phyloP scores from a whole-genome alignment of 2,888 invertebrate genomes.

The Drosophila robusta region DNA sequence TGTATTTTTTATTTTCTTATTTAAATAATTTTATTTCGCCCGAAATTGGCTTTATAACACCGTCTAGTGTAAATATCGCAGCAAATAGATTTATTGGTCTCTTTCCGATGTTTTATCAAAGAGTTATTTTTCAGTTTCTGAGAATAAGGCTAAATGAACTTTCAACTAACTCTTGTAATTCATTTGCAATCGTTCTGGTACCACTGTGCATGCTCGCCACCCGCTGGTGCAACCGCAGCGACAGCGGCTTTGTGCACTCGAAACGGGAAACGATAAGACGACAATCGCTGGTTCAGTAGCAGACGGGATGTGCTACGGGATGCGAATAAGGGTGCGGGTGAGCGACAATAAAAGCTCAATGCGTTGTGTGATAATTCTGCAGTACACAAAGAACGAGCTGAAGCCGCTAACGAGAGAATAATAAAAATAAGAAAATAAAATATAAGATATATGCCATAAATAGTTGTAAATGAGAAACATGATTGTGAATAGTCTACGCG shows the following conservation, averaged over 20 bases:
- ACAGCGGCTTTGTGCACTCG: conserved; percentile 46
- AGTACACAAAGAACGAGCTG: conserved; percentile 59
- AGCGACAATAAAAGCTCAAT: conserved; percentile 78
- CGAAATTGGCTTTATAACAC: too few species aligned
- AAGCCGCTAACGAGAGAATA: conserved; percentile 72
- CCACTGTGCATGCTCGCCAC: conserved; percentile 42
- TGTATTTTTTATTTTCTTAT: too few species aligned
- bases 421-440: conserved; percentile 61
- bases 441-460: conserved; percentile 49
- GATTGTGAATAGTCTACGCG: conserved; percentile 82
- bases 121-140: too few species aligned
- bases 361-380: conserved; percentile 76
- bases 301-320: conserved; percentile 56
- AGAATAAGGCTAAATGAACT: too few species aligned
- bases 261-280: conserved; percentile 75
- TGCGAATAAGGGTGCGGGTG: neutral
- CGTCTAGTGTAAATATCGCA: too few species aligned
- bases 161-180: too few species aligned
- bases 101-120: too few species aligned
- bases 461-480: conserved; percentile 57
- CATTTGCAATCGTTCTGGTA: neutral
- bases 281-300: conserved; percentile 33
- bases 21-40: too few species aligned
- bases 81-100: too few species aligned
- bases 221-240: conserved; percentile 48